Evolutionary conservation across 2,113 vertebrate species (phyloP).

Genomic region (Actenoides hombroni): DNA sequence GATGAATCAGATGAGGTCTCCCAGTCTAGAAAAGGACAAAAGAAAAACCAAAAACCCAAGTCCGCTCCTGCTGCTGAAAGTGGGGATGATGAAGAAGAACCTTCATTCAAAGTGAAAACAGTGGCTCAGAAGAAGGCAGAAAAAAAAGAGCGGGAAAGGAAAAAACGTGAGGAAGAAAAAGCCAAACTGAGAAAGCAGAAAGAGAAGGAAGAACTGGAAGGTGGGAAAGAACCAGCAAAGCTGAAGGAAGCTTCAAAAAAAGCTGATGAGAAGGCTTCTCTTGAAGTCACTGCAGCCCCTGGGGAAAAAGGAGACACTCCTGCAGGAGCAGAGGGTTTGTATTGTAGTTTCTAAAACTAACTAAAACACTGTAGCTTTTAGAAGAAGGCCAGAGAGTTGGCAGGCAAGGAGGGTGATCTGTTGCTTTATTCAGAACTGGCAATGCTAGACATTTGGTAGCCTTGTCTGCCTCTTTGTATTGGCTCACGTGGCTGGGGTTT

Average conservation of each 20-base stretch:
- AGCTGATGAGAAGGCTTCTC: slow-evolving; percentile 53
- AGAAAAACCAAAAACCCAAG: slow-evolving; percentile 86
- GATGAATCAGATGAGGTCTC: slow-evolving; percentile 79
- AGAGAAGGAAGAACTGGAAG: slow-evolving; percentile 85
- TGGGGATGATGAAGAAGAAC: slow-evolving; percentile 78
- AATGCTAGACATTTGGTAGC: neutral
- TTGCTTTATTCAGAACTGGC: neutral
- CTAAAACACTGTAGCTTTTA: neutral
- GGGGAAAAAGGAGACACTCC: slow-evolving; percentile 79
- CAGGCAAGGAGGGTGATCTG: neutral
- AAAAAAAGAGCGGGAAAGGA: slow-evolving; percentile 94
- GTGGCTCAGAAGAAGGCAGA: slow-evolving; percentile 97
- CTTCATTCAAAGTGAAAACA: slow-evolving; percentile 91
- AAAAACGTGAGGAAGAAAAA: slow-evolving; percentile 91
- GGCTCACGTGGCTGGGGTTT: neutral
- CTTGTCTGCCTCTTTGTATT: neutral
- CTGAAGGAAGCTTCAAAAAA: slow-evolving; percentile 66
- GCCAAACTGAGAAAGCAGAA: slow-evolving; percentile 84
- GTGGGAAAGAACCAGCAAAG: slow-evolving; percentile 76
- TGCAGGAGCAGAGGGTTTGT: slow-evolving; percentile 80
- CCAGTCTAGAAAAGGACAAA: slow-evolving; percentile 79
- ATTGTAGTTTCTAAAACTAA: neutral
- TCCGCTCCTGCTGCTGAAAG: slow-evolving; percentile 73
- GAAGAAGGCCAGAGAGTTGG: neutral
- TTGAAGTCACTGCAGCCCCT: slow-evolving; percentile 6